phyloP scores from a whole-genome alignment of 92 coral and sea anemone species.

The Blastomussa wellsi region DNA sequence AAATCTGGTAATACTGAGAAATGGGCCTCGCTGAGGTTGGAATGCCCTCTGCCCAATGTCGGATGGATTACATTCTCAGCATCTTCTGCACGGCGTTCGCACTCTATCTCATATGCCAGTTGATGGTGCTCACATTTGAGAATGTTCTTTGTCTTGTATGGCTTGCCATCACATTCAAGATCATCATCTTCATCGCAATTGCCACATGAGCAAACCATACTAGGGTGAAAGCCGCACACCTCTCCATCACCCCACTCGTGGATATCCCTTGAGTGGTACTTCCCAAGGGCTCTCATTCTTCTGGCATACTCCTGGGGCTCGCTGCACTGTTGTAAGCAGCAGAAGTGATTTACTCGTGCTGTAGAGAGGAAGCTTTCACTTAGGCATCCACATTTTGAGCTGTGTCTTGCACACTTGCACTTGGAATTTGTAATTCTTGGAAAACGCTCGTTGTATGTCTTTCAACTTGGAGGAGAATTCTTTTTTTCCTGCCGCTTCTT shows the following conservation, averaged over 20 bases:
- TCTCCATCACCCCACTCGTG: slow-evolving; percentile 49
- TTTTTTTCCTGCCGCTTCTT: too few relatives aligned
- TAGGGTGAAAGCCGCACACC: slow-evolving; percentile 39
- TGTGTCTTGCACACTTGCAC: too few relatives aligned
- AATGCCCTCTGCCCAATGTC: slow-evolving; percentile 44
- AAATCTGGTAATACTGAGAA: slow-evolving; percentile 32
- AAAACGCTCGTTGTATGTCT: too few relatives aligned
- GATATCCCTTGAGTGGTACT: slow-evolving; percentile 44
- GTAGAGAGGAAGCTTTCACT: too few relatives aligned
- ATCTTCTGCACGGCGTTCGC: slow-evolving; percentile 44
- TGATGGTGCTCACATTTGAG: slow-evolving; percentile 49
- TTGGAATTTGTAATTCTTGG: too few relatives aligned
- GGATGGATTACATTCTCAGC: slow-evolving; percentile 41
- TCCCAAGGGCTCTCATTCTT: slow-evolving; percentile 19
- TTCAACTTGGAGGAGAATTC: too few relatives aligned
- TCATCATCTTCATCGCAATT: slow-evolving; percentile 40
- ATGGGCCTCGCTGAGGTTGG: slow-evolving; percentile 48
- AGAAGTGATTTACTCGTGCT: too few relatives aligned
- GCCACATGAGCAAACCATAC: slow-evolving; percentile 19
- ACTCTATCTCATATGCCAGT: slow-evolving; percentile 35
- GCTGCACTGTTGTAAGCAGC: slow-evolving; percentile 38
- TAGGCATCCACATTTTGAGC: too few relatives aligned
- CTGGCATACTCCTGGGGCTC: slow-evolving; percentile 48
- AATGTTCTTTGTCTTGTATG: slow-evolving; percentile 36
- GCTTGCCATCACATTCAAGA: slow-evolving; percentile 22